These are phyloP conservation scores for Chrysina gloriosa DNA, from an alignment of 2,888 invertebrate genomes.

Conservation along the genomic window DNA sequence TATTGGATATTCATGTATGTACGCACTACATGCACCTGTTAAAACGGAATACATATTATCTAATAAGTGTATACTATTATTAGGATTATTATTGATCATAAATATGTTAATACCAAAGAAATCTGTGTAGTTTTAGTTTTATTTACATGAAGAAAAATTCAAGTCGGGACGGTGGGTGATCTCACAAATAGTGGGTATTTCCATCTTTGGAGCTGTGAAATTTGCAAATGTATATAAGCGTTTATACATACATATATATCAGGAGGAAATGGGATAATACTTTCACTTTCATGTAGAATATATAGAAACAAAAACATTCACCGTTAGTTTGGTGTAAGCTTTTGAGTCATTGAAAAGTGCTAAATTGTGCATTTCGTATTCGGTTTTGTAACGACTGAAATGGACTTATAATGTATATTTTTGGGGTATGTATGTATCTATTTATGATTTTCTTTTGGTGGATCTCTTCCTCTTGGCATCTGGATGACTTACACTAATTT, in stretches of 20 bases:
- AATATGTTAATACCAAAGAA: too few relatives aligned
- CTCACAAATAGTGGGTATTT: slow-evolving; percentile 2
- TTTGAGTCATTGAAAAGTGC: neutral
- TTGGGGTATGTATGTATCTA: slow-evolving; percentile 16
- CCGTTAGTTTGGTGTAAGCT: neutral
- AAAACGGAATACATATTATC: too few relatives aligned
- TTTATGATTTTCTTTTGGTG: neutral
- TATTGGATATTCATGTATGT: too few relatives aligned
- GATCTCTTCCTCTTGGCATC: neutral
- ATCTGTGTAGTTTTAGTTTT: too few relatives aligned
- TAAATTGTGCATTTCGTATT: neutral
- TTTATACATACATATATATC: neutral
- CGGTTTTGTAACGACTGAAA: neutral
- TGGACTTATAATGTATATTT: neutral
- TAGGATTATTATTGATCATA: too few relatives aligned
- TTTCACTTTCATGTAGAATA: slow-evolving; percentile 16
- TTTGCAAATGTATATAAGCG: slow-evolving; percentile 1
- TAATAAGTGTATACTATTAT: too few relatives aligned
- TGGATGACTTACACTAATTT: too few relatives aligned
- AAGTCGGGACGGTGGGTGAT: neutral
- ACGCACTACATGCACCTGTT: too few relatives aligned
- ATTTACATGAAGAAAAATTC: neutral
- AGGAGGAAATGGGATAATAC: neutral
- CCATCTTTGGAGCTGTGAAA: slow-evolving; percentile 10
- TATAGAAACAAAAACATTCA: too few relatives aligned